phyloP scores from a whole-genome alignment of 2,113 vertebrate species.

The Petroica traversi region DNA sequence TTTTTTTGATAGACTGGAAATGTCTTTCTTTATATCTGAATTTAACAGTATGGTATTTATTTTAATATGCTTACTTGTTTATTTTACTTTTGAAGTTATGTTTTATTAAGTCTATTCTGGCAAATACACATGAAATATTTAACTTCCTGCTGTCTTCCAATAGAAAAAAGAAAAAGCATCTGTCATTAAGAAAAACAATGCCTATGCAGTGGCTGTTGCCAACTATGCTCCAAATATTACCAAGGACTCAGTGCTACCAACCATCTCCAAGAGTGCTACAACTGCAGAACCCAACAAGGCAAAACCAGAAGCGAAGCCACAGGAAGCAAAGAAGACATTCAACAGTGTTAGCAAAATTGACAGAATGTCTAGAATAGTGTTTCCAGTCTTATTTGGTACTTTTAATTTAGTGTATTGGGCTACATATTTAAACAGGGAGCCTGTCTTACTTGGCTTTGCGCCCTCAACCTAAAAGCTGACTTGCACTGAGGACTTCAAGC shows the following conservation, averaged over 20 bases:
- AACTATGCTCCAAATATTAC: constrained; percentile 96
- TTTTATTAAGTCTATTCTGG: neutral
- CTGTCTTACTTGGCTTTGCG: constrained; percentile 90
- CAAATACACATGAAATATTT: constrained; percentile 10
- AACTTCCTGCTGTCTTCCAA: constrained; percentile 59
- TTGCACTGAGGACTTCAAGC: constrained; percentile 54
- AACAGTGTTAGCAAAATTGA: constrained; percentile 99
- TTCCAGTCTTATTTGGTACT: constrained; percentile 93
- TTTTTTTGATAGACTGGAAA: neutral
- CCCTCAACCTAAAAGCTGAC: constrained; percentile 80
- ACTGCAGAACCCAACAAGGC: constrained; percentile 82
- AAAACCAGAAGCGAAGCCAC: constrained; percentile 86
- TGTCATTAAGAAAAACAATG: constrained; percentile 95
- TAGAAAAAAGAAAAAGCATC: constrained; percentile 97
- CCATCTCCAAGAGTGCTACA: constrained; percentile 91
- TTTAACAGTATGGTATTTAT: neutral
- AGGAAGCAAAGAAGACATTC: constrained; percentile 96
- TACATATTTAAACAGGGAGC: constrained; percentile 97
- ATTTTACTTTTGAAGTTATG: neutral
- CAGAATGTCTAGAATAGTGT: constrained; percentile 97
- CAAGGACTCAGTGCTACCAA: constrained; percentile 93
- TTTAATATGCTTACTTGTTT: neutral
- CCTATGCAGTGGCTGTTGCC: constrained; percentile 96
- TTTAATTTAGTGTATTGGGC: constrained; percentile 99
- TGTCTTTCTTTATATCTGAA: neutral